Evolutionary conservation across 2,888 invertebrate genomes (phyloP).

Genomic region (Parnassius smintheus): DNA sequence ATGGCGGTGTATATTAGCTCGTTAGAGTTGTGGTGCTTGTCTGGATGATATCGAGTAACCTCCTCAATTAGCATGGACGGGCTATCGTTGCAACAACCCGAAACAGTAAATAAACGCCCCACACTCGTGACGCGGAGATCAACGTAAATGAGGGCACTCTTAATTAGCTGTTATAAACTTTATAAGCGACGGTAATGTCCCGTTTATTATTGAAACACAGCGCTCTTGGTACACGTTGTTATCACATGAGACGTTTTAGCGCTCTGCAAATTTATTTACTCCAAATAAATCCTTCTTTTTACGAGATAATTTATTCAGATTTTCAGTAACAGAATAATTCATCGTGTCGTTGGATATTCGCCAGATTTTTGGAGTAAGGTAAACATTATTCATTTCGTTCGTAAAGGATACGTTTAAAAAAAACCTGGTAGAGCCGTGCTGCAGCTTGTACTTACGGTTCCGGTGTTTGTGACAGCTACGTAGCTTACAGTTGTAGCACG

Average conservation of each 20-base stretch:
- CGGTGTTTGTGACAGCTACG: too few relatives aligned
- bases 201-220: slow-evolving; percentile 56
- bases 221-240: slow-evolving; percentile 40
- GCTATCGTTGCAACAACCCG: slow-evolving; percentile 60
- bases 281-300: slow-evolving; percentile 62
- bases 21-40: slow-evolving; percentile 55
- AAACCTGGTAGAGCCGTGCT: too few relatives aligned
- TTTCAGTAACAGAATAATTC: not conserved
- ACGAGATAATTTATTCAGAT: not conserved
- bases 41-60: slow-evolving; percentile 62
- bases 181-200: slow-evolving; percentile 72
- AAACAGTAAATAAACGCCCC: slow-evolving; percentile 47
- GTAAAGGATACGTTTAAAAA: too few relatives aligned
- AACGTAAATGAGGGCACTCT: slow-evolving; percentile 64
- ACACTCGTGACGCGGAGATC: slow-evolving; percentile 65
- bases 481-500: too few relatives aligned
- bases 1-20: slow-evolving; percentile 54
- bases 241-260: slow-evolving; percentile 39
- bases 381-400: too few relatives aligned
- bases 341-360: too few relatives aligned
- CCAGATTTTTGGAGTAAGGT: too few relatives aligned
- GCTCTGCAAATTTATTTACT: slow-evolving; percentile 63
- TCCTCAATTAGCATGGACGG: slow-evolving; percentile 65
- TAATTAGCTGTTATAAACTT: slow-evolving; percentile 77
- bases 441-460: too few relatives aligned